Evolutionary conservation across 1,140 invertebrate genomes (phyloP).

Genomic region (Helicorthomorpha holstii): DNA sequence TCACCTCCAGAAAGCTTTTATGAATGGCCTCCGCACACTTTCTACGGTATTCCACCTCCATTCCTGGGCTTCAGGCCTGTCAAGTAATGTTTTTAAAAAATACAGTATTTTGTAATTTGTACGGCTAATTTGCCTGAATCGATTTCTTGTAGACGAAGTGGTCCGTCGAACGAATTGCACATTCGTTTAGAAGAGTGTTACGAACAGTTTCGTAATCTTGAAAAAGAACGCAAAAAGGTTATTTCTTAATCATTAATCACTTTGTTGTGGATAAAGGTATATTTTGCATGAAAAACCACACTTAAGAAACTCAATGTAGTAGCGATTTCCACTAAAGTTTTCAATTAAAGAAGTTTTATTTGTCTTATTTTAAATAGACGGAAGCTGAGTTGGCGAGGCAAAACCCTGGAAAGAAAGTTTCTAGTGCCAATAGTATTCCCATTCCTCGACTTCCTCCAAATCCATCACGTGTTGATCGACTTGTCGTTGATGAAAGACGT

Average conservation of each 20-base stretch:
- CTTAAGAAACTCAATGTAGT: no score
- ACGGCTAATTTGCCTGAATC: neutral
- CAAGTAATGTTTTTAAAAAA: constrained; percentile 11
- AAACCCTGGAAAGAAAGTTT: constrained; percentile 62
- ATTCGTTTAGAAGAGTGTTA: constrained; percentile 59
- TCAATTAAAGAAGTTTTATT: no score
- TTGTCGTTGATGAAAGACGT: constrained; percentile 63
- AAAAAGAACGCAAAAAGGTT: constrained; percentile 60
- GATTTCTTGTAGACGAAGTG: constrained; percentile 24
- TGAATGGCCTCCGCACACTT: constrained; percentile 12
- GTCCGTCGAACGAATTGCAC: constrained; percentile 47
- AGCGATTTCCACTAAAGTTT: no score
- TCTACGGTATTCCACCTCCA: constrained; percentile 15
- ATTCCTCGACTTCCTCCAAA: constrained; percentile 59
- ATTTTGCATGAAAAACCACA: no score
- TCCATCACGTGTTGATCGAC: constrained; percentile 61
- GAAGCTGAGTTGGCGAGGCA: constrained; percentile 62
- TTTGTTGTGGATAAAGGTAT: neutral
- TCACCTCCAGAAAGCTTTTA: constrained; percentile 10
- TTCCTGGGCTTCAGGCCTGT: constrained; percentile 15
- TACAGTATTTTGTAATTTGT: neutral
- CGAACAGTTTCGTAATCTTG: constrained; percentile 62
- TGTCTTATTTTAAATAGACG: constrained; percentile 27
- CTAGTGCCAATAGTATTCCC: constrained; percentile 60
- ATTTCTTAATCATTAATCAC: neutral